Base-by-base conservation (phyloP, 2,113 vertebrate genomes). In the Uropsilus gracilis region DNA sequence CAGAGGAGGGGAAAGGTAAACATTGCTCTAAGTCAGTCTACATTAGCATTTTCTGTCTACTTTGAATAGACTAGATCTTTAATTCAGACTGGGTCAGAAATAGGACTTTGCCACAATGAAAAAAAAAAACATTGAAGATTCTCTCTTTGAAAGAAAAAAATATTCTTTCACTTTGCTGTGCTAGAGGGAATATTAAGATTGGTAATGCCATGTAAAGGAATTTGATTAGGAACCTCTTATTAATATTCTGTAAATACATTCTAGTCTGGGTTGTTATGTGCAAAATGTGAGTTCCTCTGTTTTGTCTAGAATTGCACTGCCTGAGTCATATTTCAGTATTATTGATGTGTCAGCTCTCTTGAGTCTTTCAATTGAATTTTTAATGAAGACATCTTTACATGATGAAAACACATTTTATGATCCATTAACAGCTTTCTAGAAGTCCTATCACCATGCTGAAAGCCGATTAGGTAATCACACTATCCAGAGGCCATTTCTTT, bases 341-440 rank as follows among this genome's bases (percentile, higher is more conserved):
- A 37, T 50, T 37, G 80, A 72, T 82, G 42, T 69, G 68, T 71
- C 80, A 69, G 18, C 68, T 73, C 69, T 84, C 88, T 94, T 75
- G 76, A 84, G 46, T 81, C 86, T 91, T 94, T 37, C 84, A 14
- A 69, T 94, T 96, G 88, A 86, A 91, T 86, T 93, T 90, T 87
- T 91, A 94, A 94, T 94, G 87, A 86, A 81, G 66, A 34, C 93
- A 83, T 76, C 86, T 96, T 95, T 78, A 97, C 89, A 76, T 64
- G 71, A 85, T 92, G 66, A 90, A 88, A 94, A 39, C 30, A 64
- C 64, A 26, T 63, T 93, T 89, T 95, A 78, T 89, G 91, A 89
- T 71, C 53, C 30, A 72, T 13, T 57, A 71, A 61, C 22, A 61
- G 32, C 94, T 76, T 77, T 46, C 61, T 32, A 64, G 59, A 85